phyloP scores from a whole-genome alignment of 2,797 vertebrate species.

The Coccyzus lansbergi region DNA sequence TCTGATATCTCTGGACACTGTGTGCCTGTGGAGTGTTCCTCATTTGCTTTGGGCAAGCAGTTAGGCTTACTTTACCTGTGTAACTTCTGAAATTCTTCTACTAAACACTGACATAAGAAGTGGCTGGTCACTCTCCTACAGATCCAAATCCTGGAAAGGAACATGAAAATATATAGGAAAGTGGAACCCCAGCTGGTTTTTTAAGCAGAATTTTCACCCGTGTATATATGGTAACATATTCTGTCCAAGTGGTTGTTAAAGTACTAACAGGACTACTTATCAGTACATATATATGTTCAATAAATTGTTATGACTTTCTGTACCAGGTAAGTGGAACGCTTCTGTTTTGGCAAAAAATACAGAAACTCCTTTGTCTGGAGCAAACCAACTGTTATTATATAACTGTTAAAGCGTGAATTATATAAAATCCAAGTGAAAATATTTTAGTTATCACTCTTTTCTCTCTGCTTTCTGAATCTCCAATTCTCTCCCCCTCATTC shows the following conservation, averaged over 20 bases:
- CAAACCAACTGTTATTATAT: not conserved
- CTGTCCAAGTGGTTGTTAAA: not conserved
- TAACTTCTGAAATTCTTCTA: not conserved
- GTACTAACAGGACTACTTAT: not conserved
- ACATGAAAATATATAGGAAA: not conserved
- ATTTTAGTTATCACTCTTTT: constrained; percentile 6
- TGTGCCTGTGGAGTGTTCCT: accelerated
- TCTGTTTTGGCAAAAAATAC: constrained; percentile 1
- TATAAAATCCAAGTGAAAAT: constrained; percentile 4
- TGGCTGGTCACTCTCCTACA: not conserved
- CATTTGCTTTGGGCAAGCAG: not conserved
- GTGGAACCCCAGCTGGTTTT: not conserved
- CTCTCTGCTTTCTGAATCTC: not conserved
- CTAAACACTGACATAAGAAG: not conserved
- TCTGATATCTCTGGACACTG: not conserved
- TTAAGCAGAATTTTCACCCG: not conserved
- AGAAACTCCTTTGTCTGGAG: not conserved
- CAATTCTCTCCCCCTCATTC: constrained; percentile 6
- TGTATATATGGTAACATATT: not conserved
- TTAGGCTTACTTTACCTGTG: not conserved
- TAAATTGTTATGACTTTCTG: not conserved
- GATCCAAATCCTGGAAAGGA: not conserved
- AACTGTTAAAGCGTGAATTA: not conserved
- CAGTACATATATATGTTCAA: not conserved
- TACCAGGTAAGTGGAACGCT: not conserved